These are phyloP conservation scores for Drosophila insularis DNA, from an alignment of 1,140 invertebrate species.

Conservation along the genomic window DNA sequence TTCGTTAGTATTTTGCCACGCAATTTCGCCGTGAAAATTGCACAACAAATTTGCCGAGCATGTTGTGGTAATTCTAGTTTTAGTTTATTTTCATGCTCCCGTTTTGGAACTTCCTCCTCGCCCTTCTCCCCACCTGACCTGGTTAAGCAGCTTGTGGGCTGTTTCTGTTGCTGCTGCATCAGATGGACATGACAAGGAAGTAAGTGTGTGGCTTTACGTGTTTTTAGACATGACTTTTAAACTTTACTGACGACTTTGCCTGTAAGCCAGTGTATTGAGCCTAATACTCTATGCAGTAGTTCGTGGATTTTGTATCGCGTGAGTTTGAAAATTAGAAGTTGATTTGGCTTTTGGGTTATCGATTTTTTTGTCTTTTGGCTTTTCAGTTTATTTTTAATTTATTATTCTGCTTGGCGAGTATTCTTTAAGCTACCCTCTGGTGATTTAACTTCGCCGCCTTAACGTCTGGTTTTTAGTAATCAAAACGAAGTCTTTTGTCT, in stretches of 20 bases:
- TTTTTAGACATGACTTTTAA: conserved; percentile 58
- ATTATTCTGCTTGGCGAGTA: not conserved
- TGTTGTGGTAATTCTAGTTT: conserved; percentile 37
- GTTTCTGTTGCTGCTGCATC: conserved; percentile 6
- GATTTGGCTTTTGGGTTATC: conserved; percentile 25
- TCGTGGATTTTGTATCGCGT: conserved; percentile 41
- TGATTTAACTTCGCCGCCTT: not conserved
- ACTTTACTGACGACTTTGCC: conserved; percentile 38
- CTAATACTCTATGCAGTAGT: not conserved
- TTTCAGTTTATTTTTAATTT: conserved; percentile 9
- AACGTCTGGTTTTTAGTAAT: conserved; percentile 19
- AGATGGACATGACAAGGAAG: conserved; percentile 16
- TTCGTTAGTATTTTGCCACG: conserved; percentile 28
- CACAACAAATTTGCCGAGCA: conserved; percentile 39
- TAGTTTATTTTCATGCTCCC: not conserved
- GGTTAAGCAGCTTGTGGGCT: conserved; percentile 12
- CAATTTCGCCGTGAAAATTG: conserved; percentile 31
- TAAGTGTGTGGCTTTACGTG: conserved; percentile 49
- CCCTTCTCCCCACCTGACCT: not conserved
- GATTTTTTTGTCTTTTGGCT: conserved; percentile 28
- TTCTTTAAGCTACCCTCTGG: not conserved
- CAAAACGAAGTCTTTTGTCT: conserved; percentile 33
- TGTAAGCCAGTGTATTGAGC: not conserved
- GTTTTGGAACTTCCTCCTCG: not conserved
- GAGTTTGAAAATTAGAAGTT: conserved; percentile 41